Base-by-base conservation (phyloP, 1,140 invertebrate species). In the Drosophila dunni region DNA sequence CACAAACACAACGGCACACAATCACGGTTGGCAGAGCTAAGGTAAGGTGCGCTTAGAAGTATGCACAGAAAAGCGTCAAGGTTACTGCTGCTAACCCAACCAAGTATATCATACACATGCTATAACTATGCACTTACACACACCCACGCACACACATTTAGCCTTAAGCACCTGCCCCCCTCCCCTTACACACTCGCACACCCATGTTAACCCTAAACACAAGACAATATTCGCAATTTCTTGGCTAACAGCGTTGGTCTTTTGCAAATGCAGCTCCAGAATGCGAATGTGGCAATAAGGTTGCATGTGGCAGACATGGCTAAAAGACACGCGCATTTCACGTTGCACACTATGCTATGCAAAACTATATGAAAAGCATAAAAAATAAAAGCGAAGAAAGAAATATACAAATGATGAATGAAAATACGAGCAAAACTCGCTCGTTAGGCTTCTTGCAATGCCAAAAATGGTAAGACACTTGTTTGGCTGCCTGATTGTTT, bases 51-150 rank as follows among this genome's bases (percentile, higher is more conserved):
- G 66, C 60, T 38, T 15, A 20, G 45, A 46, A 60, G 57, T 78
- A 76, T 76, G 80, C 80, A 72, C 72, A 80, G 73, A 66, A 78
- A 80, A 68, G 53, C 66, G 79, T 84, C 83, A 86, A 86, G 83
- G 83, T 86, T 88, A 88, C 57, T 40, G 67, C 45, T 46, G 64
- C 63, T 10, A 70, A 62, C 62, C 57, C 69, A 62, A 13, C 24
- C 51, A 69, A 44, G 65, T 65, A 58, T 62, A 62, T 70, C 56
- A 63, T 42, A 56, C 51, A 57, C 24, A 69, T 57, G 38, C 53
- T 57, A 58, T 56, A 58, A n/a, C 15, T 60, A 60, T 54, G 38
- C 33, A 54, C 51, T 29, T 15, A 40, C 33, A 34, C 48, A 48
- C 38, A 3, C 17, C 17, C 17, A 20, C 38, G 24, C 53, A 34